Evolutionary conservation across 2,888 invertebrate genomes (phyloP).

Genomic region (Hybos culiciformis): DNA sequence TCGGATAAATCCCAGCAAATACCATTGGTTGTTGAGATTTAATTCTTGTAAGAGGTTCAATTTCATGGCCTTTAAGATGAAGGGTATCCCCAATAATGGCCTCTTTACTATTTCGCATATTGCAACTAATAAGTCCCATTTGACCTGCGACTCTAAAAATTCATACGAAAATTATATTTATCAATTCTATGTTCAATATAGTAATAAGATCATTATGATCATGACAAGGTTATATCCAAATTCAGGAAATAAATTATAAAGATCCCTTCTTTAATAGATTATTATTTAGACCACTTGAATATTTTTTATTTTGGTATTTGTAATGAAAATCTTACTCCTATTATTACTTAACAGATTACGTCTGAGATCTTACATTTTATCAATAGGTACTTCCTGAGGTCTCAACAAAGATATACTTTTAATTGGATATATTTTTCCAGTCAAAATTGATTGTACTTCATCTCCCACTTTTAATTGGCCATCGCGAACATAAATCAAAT

Average conservation of each 20-base stretch:
- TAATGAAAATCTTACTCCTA: no score
- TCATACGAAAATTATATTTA: neutral
- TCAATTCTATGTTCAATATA: neutral
- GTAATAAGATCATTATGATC: conserved; percentile 17
- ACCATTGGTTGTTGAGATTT: conserved; percentile 63
- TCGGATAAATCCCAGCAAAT: conserved; percentile 74
- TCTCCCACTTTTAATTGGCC: conserved; percentile 63
- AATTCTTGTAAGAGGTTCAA: conserved; percentile 44
- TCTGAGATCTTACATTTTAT: conserved; percentile 46
- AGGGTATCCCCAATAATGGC: conserved; percentile 67
- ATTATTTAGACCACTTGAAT: no score
- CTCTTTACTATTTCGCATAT: conserved; percentile 60
- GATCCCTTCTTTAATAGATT: no score
- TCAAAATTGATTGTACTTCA: conserved; percentile 55
- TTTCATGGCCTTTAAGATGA: conserved; percentile 39
- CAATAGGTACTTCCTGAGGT: conserved; percentile 56
- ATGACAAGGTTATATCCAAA: no score
- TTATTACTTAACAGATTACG: no score
- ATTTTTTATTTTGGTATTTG: no score
- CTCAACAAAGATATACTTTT: conserved; percentile 65
- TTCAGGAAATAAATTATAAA: no score
- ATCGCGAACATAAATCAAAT: conserved; percentile 62
- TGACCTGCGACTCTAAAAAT: conserved; percentile 64
- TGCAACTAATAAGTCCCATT: conserved; percentile 77
- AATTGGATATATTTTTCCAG: conserved; percentile 62